Evolutionary conservation across 2,888 invertebrate genomes (phyloP).

Genomic region (Agrilus biguttatus): DNA sequence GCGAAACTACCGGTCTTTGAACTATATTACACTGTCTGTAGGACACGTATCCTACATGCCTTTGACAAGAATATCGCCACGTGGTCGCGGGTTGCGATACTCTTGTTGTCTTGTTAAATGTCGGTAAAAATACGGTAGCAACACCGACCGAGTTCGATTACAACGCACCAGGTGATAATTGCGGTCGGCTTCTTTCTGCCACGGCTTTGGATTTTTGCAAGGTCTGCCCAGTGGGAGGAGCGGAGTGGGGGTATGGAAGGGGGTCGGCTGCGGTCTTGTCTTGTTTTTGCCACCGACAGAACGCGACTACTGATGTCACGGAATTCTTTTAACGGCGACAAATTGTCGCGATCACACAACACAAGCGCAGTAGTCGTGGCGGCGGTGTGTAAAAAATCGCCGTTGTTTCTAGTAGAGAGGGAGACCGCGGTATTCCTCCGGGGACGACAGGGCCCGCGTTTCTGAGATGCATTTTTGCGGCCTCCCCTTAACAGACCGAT

Average conservation of each 20-base stretch:
- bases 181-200: conserved; percentile 41
- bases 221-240: conserved; percentile 45
- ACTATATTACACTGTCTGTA: too few relatives aligned
- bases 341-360: conserved; percentile 34
- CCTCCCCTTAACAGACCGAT: conserved; percentile 30
- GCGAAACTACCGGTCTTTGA: neutral
- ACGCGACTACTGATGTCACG: conserved; percentile 34
- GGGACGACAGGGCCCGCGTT: conserved; percentile 26
- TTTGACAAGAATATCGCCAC: conserved; percentile 6
- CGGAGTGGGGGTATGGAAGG: conserved; percentile 37
- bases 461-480: conserved; percentile 31
- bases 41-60: too few relatives aligned
- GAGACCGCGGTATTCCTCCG: conserved; percentile 22
- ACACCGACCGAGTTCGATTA: conserved; percentile 3
- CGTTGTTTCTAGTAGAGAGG: conserved; percentile 16
- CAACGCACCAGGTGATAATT: conserved; percentile 32
- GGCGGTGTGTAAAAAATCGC: conserved; percentile 27
- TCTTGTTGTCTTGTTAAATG: neutral
- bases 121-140: conserved; percentile 10
- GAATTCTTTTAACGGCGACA: conserved; percentile 36
- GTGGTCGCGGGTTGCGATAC: conserved; percentile 8
- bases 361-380: conserved; percentile 31
- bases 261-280: conserved; percentile 27
- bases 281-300: conserved; percentile 33
- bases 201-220: conserved; percentile 32